These are phyloP conservation scores for Athripsodes cinereus DNA, from an alignment of 2,888 invertebrate species.

Conservation along the genomic window DNA sequence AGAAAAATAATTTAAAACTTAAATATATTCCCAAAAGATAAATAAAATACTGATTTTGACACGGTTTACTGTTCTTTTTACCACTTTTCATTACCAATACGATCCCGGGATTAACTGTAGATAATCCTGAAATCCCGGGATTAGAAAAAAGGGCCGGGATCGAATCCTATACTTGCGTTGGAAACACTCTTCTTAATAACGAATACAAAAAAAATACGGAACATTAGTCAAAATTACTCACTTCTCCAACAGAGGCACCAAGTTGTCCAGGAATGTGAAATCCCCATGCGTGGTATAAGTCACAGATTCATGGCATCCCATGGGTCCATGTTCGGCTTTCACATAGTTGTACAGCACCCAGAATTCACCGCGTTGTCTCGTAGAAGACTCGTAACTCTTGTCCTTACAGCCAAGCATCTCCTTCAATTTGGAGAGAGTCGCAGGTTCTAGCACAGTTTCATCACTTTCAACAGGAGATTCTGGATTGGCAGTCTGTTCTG, in stretches of 20 bases:
- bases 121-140: too few relatives aligned
- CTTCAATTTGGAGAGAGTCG: conserved; percentile 40
- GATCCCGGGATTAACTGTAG: too few relatives aligned
- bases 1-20: too few relatives aligned
- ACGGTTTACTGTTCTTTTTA: too few relatives aligned
- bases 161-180: too few relatives aligned
- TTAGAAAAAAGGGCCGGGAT: too few relatives aligned
- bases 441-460: conserved; percentile 39
- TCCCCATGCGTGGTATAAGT: conserved; percentile 92
- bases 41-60: too few relatives aligned
- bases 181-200: too few relatives aligned
- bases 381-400: conserved; percentile 52
- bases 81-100: too few relatives aligned
- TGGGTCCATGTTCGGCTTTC: conserved; percentile 59
- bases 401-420: conserved; percentile 59
- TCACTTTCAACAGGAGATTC: conserved; percentile 29
- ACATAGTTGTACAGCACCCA: conserved; percentile 89
- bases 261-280: conserved; percentile 85
- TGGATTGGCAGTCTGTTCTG: not conserved
- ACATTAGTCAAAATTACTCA: conserved; percentile 37
- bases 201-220: not conserved
- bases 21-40: too few relatives aligned
- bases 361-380: conserved; percentile 70
- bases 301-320: conserved; percentile 75
- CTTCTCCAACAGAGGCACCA: conserved; percentile 75